Conservation (phyloP, 2,113 vertebrate species). For the Tautogolabrus adspersus region DNA sequence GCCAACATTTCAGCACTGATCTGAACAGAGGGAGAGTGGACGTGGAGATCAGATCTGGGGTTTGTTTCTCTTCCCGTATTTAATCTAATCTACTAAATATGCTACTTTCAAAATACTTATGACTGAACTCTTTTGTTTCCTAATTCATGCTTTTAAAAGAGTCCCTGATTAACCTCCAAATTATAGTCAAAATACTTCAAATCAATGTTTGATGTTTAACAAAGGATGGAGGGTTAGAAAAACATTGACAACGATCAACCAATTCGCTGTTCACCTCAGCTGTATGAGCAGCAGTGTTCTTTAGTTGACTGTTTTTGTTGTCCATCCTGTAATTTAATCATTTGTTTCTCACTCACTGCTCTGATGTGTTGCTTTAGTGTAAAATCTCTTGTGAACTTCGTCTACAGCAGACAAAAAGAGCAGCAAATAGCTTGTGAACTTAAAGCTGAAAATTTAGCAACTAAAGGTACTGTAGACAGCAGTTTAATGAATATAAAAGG, state of each 20-base stretch:
- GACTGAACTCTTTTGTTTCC: too few relatives aligned
- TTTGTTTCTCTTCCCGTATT: not conserved
- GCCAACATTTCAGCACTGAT: conserved; percentile 29
- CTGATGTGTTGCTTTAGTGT: not conserved
- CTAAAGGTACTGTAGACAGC: not conserved
- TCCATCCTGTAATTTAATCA: not conserved
- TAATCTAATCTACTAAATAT: too few relatives aligned
- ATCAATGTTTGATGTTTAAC: not conserved
- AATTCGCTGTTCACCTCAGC: too few relatives aligned
- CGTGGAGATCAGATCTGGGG: not conserved
- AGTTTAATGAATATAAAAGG: not conserved
- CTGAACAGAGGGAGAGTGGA: conserved; percentile 12
- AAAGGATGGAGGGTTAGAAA: not conserved
- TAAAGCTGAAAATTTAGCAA: not conserved
- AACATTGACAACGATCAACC: too few relatives aligned
- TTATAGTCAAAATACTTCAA: not conserved
- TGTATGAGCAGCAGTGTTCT: not conserved
- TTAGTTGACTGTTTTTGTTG: not conserved
- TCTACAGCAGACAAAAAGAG: not conserved
- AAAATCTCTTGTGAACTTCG: not conserved
- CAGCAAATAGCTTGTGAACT: not conserved
- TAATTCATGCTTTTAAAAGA: too few relatives aligned
- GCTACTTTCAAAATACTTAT: too few relatives aligned
- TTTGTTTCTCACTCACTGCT: not conserved
- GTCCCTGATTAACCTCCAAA: too few relatives aligned